phyloP scores from a whole-genome alignment of 2,113 vertebrate species.

The Dromaius novaehollandiae region DNA sequence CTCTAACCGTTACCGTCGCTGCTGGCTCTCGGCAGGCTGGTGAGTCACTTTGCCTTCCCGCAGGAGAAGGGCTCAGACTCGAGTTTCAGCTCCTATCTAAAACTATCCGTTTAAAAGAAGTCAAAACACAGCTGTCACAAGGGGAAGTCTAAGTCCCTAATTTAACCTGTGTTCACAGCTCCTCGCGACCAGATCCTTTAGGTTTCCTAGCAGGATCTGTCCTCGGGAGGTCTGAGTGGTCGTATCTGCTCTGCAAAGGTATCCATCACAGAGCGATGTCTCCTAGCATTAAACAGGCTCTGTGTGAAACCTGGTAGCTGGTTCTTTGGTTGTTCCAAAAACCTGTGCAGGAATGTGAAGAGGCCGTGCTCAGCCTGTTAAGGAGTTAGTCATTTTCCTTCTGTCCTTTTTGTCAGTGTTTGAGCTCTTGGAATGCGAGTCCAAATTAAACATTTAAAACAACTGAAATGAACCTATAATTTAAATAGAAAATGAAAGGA shows the following conservation, averaged over 20 bases:
- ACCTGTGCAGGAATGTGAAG: too few relatives aligned
- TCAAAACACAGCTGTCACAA: background rate
- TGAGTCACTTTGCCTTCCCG: background rate
- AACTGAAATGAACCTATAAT: background rate
- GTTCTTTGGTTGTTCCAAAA: background rate
- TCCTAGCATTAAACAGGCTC: background rate
- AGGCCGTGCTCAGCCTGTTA: background rate
- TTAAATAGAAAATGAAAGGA: conserved; percentile 13
- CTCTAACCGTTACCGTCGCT: background rate
- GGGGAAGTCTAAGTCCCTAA: fast-evolving
- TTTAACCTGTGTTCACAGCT: fast-evolving
- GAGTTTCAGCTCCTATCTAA: background rate
- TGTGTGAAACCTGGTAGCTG: background rate
- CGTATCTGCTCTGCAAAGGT: background rate
- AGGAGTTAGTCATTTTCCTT: background rate
- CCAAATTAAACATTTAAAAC: background rate
- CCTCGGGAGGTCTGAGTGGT: fast-evolving
- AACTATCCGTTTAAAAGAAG: background rate
- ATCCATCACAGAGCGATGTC: fast-evolving
- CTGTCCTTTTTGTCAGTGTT: background rate
- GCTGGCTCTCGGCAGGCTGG: background rate
- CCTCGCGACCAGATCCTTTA: fast-evolving
- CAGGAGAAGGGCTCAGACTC: background rate
- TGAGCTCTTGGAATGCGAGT: background rate
- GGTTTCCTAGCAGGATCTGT: background rate